Conservation (phyloP, 2,797 vertebrate species). For the Pteronotus mesoamericanus region DNA sequence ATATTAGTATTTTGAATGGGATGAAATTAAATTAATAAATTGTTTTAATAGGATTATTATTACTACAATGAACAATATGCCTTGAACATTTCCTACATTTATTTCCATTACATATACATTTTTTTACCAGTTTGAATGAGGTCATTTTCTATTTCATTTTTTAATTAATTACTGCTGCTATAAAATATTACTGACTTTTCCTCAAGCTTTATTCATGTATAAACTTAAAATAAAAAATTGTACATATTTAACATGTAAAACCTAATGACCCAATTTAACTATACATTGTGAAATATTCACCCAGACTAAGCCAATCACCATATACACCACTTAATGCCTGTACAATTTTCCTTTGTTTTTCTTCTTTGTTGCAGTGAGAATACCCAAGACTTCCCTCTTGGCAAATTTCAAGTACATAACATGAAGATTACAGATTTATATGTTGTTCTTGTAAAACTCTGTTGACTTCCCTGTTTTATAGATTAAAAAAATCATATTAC, state of each 20-base stretch:
- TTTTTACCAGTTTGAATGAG: neutral
- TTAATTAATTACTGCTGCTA: neutral
- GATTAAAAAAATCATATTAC: neutral
- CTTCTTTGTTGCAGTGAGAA: neutral
- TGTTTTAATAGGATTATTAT: neutral
- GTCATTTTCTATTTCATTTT: neutral
- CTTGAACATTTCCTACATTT: neutral
- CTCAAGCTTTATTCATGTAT: neutral
- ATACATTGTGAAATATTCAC: neutral
- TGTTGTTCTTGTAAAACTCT: neutral
- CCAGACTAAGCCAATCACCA: neutral
- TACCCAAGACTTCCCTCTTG: neutral
- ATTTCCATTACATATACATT: neutral
- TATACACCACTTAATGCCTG: neutral
- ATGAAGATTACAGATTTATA: neutral
- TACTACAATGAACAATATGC: neutral
- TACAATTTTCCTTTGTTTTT: neutral
- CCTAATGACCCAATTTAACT: neutral
- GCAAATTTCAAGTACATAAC: neutral
- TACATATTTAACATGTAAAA: neutral
- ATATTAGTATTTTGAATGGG: neutral
- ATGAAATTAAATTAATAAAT: neutral
- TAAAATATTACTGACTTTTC: neutral
- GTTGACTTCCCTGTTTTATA: neutral
- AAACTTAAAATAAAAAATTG: neutral